phyloP scores from a whole-genome alignment of 1,140 invertebrate genomes.

The Chionoecetes opilio region DNA sequence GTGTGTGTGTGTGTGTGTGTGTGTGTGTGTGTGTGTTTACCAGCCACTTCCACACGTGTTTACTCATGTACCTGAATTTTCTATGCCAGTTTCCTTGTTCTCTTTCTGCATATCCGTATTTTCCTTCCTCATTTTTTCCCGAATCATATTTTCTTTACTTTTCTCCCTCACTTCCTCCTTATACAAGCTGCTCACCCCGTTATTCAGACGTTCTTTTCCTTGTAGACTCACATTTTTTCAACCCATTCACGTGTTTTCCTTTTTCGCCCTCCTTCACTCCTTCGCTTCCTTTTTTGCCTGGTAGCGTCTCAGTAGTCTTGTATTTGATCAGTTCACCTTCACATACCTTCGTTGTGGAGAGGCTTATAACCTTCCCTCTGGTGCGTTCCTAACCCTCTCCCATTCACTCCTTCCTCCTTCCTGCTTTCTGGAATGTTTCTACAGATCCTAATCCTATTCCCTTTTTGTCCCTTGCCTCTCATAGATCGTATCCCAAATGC shows the following conservation, averaged over 20 bases:
- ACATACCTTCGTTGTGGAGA: background rate
- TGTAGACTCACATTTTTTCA: background rate
- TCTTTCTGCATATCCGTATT: background rate
- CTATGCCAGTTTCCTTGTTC: background rate
- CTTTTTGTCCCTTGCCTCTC: background rate
- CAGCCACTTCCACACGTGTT: no score
- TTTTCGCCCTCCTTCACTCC: background rate
- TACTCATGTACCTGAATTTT: no score
- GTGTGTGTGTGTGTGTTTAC: no score
- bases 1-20: slow-evolving; percentile 42
- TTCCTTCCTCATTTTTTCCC: background rate
- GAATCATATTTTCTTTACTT: background rate
- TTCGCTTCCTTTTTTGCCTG: background rate
- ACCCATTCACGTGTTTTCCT: background rate
- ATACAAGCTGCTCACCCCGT: background rate
- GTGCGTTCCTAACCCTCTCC: background rate
- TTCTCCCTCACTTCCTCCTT: background rate
- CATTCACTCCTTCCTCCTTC: background rate
- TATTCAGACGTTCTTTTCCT: background rate
- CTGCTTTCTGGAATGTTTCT: slow-evolving; percentile 4
- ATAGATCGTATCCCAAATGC: background rate
- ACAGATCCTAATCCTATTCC: background rate
- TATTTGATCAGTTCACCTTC: slow-evolving; percentile 3
- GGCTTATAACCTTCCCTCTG: background rate
- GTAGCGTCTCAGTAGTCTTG: slow-evolving; percentile 16